Evolutionary conservation across 2,113 vertebrate species (phyloP), one percentile per base, ranked within the genome.

Genomic region (Stegostoma tigrinum): DNA sequence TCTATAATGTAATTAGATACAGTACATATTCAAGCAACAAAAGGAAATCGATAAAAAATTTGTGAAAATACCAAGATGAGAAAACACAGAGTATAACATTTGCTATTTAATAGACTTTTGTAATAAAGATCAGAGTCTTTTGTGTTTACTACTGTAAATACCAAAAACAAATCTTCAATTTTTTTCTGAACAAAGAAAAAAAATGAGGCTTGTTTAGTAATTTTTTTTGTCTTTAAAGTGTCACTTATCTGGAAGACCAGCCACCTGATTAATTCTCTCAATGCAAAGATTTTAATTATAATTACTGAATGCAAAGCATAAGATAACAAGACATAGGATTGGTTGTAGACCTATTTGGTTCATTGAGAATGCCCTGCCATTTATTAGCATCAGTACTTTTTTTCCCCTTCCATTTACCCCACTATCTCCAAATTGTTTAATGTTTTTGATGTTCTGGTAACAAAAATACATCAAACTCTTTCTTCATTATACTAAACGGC

Each of bases 161-260:
- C 17, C 61, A n/a, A 61, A 61, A 93, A 93, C 1, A 93, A 38
- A 90, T 30, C 48, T 91, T 91, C 55, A 91, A 91, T 91, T 91
- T 64, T 64, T 61, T 90, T 64, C 7, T 90, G 24, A 30, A 0
- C 14, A 91, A 55, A 30, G 64, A 64, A 30, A 91, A 64, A 91
- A 48, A 91, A n/a, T 15, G 12, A 34, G 34, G 87, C 17, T 83
- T 42, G 42, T 83, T 42, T 64, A 34, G 5, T 55, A n/a, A 64
- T 91, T 1, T 64, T 91, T 0, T 15, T 91, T 61, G 34, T 64
- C 27, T 91, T 61, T 64, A 19, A 91, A 91, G 64, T 64, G 89
- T n/a, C 14, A 64, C 55, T 38, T 34, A 7, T 38, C 75, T 80
- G 75, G 15, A 80, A 42, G 34, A 93, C 66, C 6, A 38, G 8